phyloP scores from a whole-genome alignment of 2,797 vertebrate species.

The Lates japonicus region DNA sequence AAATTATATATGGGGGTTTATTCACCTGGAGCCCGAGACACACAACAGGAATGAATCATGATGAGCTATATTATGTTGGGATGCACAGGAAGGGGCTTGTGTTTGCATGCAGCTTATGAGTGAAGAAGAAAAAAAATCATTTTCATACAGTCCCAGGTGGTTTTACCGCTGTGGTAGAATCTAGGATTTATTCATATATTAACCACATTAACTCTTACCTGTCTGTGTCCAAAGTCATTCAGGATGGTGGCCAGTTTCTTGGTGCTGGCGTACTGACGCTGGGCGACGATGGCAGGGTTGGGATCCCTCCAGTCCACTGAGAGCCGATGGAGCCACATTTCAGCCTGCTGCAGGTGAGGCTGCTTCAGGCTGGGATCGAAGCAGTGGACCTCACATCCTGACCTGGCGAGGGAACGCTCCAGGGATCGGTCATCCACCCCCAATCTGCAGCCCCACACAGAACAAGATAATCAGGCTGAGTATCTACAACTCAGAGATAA shows the following conservation, averaged over 20 bases:
- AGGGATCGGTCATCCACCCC: conserved; percentile 88
- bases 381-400: conserved; percentile 93
- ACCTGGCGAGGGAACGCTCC: conserved; percentile 87
- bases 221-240: conserved; percentile 94
- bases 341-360: conserved; percentile 87
- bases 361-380: conserved; percentile 92
- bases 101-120: conserved; percentile 16
- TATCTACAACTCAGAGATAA: neutral
- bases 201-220: conserved; percentile 78
- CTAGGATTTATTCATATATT: neutral
- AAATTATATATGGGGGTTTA: conserved; percentile 26
- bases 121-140: neutral
- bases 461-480: neutral
- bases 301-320: conserved; percentile 96
- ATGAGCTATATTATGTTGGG: conserved; percentile 17
- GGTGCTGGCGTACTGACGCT: conserved; percentile 85
- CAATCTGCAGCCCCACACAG: conserved; percentile 70
- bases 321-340: conserved; percentile 94
- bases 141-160: neutral
- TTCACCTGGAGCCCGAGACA: conserved; percentile 33
- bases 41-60: conserved; percentile 39
- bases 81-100: neutral
- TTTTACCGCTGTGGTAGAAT: neutral
- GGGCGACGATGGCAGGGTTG: conserved; percentile 88
- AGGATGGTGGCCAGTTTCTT: conserved; percentile 94